phyloP scores from a whole-genome alignment of 2,888 invertebrate species.

The Xestia xanthographa region DNA sequence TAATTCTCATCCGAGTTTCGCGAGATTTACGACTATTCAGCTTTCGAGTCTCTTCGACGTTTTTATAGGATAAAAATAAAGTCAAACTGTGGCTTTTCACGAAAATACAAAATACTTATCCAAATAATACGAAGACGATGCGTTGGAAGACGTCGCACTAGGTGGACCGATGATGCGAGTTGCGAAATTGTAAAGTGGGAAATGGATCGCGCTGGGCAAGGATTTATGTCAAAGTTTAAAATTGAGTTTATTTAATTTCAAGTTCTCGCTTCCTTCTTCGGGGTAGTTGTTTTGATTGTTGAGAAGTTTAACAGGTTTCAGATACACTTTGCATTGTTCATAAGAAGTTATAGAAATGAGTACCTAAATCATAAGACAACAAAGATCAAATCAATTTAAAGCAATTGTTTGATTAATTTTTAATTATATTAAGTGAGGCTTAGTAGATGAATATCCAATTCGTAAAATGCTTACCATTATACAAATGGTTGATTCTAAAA shows the following conservation, averaged over 20 bases:
- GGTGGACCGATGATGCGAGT: no score
- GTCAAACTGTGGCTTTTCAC: no score
- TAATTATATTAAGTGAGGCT: not conserved
- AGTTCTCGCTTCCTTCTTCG: not conserved
- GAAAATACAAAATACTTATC: not conserved
- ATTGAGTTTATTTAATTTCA: constrained; percentile 17
- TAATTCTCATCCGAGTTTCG: not conserved
- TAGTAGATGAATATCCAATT: no score
- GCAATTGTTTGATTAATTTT: no score
- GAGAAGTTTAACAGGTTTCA: not conserved
- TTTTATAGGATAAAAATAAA: not conserved
- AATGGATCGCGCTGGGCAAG: not conserved
- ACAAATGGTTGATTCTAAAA: no score
- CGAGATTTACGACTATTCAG: not conserved
- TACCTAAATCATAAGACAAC: not conserved
- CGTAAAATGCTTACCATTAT: no score
- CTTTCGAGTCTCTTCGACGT: not conserved
- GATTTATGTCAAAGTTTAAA: constrained; percentile 15
- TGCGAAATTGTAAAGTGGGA: not conserved
- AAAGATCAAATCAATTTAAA: not conserved
- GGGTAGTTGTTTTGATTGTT: not conserved
- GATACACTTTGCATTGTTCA: not conserved
- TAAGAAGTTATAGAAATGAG: not conserved
- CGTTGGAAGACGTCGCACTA: no score
- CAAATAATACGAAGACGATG: no score